Percentiles rank a stretch among this genome's conserved stretches.
These are phyloP conservation scores for Iselma pallidipennis DNA, from an alignment of 2,888 invertebrate genomes.

Conservation along the genomic window DNA sequence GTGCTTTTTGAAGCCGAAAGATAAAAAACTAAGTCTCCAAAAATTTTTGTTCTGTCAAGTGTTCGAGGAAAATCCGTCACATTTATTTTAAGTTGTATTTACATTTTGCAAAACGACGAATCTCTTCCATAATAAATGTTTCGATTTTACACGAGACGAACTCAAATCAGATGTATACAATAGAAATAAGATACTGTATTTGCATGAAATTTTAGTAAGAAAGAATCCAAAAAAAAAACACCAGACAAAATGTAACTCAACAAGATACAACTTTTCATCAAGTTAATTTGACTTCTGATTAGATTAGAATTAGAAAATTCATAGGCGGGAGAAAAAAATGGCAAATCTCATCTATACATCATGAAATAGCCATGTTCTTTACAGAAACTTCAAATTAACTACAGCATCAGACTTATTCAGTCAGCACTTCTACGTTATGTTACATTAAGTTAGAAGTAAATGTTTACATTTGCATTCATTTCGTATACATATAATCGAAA, in stretches of 20 bases:
- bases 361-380: background rate
- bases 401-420: background rate
- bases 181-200: slow-evolving; percentile 19
- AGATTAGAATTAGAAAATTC: too few species aligned
- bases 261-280: too few species aligned
- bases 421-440: background rate
- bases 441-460: slow-evolving; percentile 15
- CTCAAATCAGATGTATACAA: slow-evolving; percentile 22
- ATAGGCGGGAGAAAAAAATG: too few species aligned
- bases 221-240: slow-evolving; percentile 17
- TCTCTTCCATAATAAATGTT: slow-evolving; percentile 18
- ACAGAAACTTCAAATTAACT: background rate
- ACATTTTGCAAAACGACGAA: slow-evolving; percentile 14
- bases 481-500: background rate
- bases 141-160: slow-evolving; percentile 21
- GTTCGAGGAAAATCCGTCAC: slow-evolving; percentile 11
- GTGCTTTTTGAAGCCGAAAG: background rate
- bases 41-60: background rate
- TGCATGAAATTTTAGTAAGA: too few species aligned
- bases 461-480: slow-evolving; percentile 22
- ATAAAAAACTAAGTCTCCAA: background rate
- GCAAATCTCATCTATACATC: background rate
- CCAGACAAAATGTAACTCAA: too few species aligned
- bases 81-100: slow-evolving; percentile 23
- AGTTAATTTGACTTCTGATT: too few species aligned